Evolutionary conservation across 2,888 invertebrate genomes (phyloP), one percentile per base, ranked within the genome.

Genomic region (Plemyria rubiginata): DNA sequence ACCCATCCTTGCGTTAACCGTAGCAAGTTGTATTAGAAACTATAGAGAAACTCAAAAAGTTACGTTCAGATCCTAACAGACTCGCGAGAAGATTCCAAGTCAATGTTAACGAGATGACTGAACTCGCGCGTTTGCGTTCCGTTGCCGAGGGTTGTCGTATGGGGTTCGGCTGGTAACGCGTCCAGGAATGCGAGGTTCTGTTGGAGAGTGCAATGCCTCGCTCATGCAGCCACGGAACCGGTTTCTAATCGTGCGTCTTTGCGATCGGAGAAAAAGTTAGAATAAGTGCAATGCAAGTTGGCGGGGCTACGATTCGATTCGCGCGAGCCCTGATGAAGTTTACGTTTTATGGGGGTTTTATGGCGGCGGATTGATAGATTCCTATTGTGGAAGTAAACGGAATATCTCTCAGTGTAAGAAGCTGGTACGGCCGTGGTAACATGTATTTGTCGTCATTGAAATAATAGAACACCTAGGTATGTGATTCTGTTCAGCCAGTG

Each of bases 241-340:
- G 91, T 91, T 90, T 68, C 90, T 91, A 91, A 91, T 90, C 88
- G 90, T 82, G 82, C 80, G 84, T 86, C 76, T 81, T 80, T 76
- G 77, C 80, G 82, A 82, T 87, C 88, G 71, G 76, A 79, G 84
- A 87, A 90, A 89, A 90, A 88, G 77, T 88, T 86, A 81, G 84
- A 87, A 85, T 85, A 84, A 84, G 79, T 85, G 81, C 84, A 80
- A 74, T 77, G 76, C 75, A 28, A 32, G 28, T 12, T 28, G 73
- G 73, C 55, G 55, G 59, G 54, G 60, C 60, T 22, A 73, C 67
- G 68, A 68, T 70, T 59, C 48, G 57, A 57, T 55, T 61, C 54
- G 48, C 60, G 66, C 56, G 15, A 53, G 62, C 64, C 62, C 55
- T 63, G 57, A 59, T 58, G 65, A 50, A 68, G 51, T 60, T 52